Evolutionary conservation across 2,797 vertebrate genomes (phyloP), one percentile per base, ranked within the genome.

Genomic region (Enteromius unitaeniatus): DNA sequence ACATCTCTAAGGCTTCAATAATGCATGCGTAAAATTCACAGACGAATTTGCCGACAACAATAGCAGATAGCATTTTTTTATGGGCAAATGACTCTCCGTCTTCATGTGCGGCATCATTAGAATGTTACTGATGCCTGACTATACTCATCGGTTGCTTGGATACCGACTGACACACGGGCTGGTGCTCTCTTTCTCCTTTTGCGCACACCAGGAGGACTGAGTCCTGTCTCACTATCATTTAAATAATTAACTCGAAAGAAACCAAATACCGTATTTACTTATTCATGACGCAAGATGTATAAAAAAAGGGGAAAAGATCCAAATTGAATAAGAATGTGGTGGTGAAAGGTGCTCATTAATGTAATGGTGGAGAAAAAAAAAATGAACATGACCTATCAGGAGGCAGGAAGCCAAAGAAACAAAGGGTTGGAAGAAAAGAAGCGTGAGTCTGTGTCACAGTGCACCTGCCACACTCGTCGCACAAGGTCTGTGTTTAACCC

Each of bases 111-210:
- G 91, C 93, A 91, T 95, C 94, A 95, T 94, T 94, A 94, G 91
- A 93, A 93, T 91, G 92, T 94, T 93, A 95, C 94, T 93, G 93
- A 95, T 94, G 94, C 93, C 91, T 94, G 93, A 94, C 93, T 95
- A 91, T 94, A 93, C 92, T 93, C 93, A 91, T 91, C 85, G 91
- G 95, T 95, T 95, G 95, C 95, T 92, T 94, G 93, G 95, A 89
- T 93, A 95, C 94, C 89, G 91, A 91, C 92, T 93, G 92, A 94
- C 94, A 95, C 93, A 92, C 79, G 89, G 91, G 90, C 90, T 94
- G 91, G 91, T 89, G 88, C 90, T 92, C 91, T 91, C 92, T 55
- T 73, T 85, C 77, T 73, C 51, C 78, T 65, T 86, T 64, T 73
- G 53, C 90, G 90, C 89, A 90, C 93, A 91, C 93, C 93, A 92